Percentiles rank a stretch among this genome's conserved stretches.
Conservation (phyloP, 2,888 invertebrate genomes). For the Carcina quercana region DNA sequence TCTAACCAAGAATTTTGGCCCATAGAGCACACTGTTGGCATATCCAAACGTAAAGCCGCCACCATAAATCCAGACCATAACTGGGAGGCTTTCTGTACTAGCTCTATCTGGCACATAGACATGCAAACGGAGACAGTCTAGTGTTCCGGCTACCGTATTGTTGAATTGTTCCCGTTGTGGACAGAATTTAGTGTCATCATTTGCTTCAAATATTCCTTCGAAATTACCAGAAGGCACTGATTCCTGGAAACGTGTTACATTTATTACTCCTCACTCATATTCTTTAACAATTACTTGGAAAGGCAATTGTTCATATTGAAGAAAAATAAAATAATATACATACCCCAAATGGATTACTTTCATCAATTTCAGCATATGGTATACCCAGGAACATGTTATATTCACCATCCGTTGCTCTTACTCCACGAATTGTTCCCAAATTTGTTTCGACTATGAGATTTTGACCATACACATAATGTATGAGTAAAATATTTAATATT, state of each 20-base stretch:
- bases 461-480: too few species aligned
- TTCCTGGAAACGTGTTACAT: constrained; percentile 23
- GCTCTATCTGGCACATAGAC: constrained; percentile 66
- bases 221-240: constrained; percentile 21
- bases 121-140: constrained; percentile 76
- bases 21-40: constrained; percentile 20
- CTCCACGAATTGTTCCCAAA: too few species aligned
- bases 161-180: background rate
- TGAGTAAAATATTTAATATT: too few species aligned
- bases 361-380: too few species aligned
- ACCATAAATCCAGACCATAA: constrained; percentile 43
- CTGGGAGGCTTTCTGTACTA: constrained; percentile 28
- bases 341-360: too few species aligned
- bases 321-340: too few species aligned
- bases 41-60: constrained; percentile 33
- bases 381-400: too few species aligned
- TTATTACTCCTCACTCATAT: too few species aligned
- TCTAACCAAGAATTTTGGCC: constrained; percentile 32
- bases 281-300: too few species aligned
- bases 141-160: constrained; percentile 33
- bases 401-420: too few species aligned
- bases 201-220: constrained; percentile 19
- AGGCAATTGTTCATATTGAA: too few species aligned
- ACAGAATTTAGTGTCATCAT: constrained; percentile 16
- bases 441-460: too few species aligned